Evolutionary conservation across 2,797 vertebrate genomes (phyloP).

Genomic region (Jordanella pulchra): DNA sequence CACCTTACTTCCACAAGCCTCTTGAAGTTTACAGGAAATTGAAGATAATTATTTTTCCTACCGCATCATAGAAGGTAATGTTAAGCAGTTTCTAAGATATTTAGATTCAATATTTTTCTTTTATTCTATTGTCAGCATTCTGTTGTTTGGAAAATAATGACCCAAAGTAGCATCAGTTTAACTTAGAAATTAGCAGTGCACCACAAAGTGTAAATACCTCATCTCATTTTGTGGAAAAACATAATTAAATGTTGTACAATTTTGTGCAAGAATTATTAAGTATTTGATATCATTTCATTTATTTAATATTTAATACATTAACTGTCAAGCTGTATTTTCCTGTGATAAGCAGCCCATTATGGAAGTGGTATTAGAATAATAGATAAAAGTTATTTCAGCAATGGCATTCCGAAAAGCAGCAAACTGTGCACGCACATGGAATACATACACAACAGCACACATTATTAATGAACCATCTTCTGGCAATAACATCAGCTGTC

Average conservation of each 20-base stretch:
- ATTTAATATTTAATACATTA: too few relatives aligned
- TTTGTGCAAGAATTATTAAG: too few relatives aligned
- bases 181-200: not conserved
- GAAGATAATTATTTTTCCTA: conserved; percentile 51
- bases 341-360: too few relatives aligned
- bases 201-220: not conserved
- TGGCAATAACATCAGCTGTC: too few relatives aligned
- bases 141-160: conserved; percentile 12
- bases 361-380: too few relatives aligned
- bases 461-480: too few relatives aligned
- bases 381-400: too few relatives aligned
- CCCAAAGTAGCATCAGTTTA: not conserved
- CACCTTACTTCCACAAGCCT: conserved; percentile 34
- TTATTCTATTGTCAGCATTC: conserved; percentile 1
- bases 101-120: conserved; percentile 3
- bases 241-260: not conserved
- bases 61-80: conserved; percentile 36
- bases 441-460: too few relatives aligned
- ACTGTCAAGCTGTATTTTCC: too few relatives aligned
- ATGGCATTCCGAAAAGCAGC: too few relatives aligned
- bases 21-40: conserved; percentile 66
- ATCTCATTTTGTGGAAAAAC: not conserved
- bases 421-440: too few relatives aligned
- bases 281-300: too few relatives aligned
- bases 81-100: conserved; percentile 3